phyloP scores from a whole-genome alignment of 2,113 vertebrate genomes.

The Haliaeetus leucogaster region DNA sequence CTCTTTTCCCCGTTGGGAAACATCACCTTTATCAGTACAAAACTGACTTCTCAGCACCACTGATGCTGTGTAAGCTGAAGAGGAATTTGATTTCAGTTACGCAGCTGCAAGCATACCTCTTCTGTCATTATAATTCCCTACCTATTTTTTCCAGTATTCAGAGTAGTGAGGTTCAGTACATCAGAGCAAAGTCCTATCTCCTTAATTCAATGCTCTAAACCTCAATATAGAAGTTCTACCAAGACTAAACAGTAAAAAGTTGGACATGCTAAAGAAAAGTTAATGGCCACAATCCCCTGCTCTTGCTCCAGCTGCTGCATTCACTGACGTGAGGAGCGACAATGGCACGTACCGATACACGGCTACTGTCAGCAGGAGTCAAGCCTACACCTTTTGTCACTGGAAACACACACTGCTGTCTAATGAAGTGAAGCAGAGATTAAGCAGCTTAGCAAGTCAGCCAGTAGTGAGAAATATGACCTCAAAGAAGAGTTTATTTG shows the following conservation, averaged over 20 bases:
- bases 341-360: neutral
- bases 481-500: neutral
- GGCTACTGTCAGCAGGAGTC: neutral
- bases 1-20: neutral
- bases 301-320: neutral
- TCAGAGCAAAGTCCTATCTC: neutral
- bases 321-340: fast-evolving
- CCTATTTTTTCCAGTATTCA: neutral
- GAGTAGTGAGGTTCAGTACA: neutral
- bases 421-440: neutral
- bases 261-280: neutral
- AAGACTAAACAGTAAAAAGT: neutral
- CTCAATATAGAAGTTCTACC: neutral
- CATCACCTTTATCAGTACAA: neutral
- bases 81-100: neutral
- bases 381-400: neutral
- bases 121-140: neutral
- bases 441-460: neutral
- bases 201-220: neutral
- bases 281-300: neutral
- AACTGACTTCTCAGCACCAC: neutral
- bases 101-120: neutral
- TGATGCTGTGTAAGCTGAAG: neutral
- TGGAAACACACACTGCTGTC: neutral
- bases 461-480: neutral